Evolutionary conservation across 2,888 invertebrate genomes (phyloP).

Genomic region (Heliothis peltigera): DNA sequence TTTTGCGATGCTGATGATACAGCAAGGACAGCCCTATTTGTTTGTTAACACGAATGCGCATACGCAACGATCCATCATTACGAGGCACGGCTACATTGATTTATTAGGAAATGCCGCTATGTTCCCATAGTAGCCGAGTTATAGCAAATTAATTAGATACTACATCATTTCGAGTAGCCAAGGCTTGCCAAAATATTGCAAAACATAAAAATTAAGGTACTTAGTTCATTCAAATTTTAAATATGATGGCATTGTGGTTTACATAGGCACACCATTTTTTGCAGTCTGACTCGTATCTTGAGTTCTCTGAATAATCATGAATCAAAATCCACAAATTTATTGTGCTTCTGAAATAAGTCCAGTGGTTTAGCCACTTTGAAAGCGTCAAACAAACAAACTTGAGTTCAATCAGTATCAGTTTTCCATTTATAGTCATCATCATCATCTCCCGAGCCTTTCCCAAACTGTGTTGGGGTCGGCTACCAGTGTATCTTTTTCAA

Average conservation of each 20-base stretch:
- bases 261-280: too few species aligned
- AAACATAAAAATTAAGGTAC: background rate
- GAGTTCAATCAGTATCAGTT: too few species aligned
- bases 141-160: constrained; percentile 70
- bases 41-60: constrained; percentile 57
- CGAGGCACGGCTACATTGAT: constrained; percentile 70
- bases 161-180: constrained; percentile 26
- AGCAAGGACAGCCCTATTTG: constrained; percentile 50
- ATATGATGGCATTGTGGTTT: background rate
- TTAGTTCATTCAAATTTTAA: background rate
- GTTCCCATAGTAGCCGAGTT: constrained; percentile 64
- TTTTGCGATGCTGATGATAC: background rate
- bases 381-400: too few species aligned
- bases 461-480: too few species aligned
- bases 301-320: background rate
- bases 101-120: constrained; percentile 66
- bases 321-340: too few species aligned
- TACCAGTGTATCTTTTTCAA: too few species aligned
- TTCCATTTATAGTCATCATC: too few species aligned
- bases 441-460: too few species aligned
- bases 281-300: background rate
- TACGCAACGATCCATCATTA: constrained; percentile 72
- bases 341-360: too few species aligned
- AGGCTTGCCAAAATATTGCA: constrained; percentile 19
- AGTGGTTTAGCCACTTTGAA: too few species aligned